phyloP scores from a whole-genome alignment of 64 coral and sea anemone species.

The Actinia tenebrosa region DNA sequence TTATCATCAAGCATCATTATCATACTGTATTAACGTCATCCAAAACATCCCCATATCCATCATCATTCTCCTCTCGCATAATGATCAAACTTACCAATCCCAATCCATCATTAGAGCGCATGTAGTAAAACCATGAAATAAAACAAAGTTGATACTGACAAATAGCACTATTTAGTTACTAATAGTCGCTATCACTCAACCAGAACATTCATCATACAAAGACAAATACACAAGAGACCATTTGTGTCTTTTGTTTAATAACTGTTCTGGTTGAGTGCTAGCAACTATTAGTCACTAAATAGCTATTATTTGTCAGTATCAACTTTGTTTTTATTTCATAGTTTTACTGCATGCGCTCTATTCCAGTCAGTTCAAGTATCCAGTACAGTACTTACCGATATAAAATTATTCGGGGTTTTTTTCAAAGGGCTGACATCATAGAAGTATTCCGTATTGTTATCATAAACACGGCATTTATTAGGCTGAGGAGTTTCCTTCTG shows the following conservation, averaged over 20 bases:
- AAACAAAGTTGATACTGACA: no score
- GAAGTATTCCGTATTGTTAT: slow-evolving; percentile 25
- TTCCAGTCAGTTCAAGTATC: not conserved
- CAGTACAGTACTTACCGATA: not conserved
- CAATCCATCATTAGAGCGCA: not conserved
- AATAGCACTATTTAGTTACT: no score
- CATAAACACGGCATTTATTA: slow-evolving; percentile 24
- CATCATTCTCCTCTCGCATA: not conserved
- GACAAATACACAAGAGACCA: no score
- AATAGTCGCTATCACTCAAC: no score
- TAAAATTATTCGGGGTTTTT: not conserved
- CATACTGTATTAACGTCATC: not conserved
- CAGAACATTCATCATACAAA: no score
- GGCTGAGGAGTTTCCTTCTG: not conserved
- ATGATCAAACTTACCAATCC: not conserved
- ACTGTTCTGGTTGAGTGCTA: no score
- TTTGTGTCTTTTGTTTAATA: no score
- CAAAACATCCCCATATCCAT: not conserved
- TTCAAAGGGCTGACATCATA: slow-evolving; percentile 30
- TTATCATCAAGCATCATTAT: not conserved
- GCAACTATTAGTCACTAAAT: no score
- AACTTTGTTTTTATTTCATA: no score
- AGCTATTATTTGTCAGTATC: no score
- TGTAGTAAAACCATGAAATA: no score
- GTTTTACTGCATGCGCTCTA: no score